Evolutionary conservation across 2,113 vertebrate genomes (phyloP).

Genomic region (Porphyrio hochstetteri): DNA sequence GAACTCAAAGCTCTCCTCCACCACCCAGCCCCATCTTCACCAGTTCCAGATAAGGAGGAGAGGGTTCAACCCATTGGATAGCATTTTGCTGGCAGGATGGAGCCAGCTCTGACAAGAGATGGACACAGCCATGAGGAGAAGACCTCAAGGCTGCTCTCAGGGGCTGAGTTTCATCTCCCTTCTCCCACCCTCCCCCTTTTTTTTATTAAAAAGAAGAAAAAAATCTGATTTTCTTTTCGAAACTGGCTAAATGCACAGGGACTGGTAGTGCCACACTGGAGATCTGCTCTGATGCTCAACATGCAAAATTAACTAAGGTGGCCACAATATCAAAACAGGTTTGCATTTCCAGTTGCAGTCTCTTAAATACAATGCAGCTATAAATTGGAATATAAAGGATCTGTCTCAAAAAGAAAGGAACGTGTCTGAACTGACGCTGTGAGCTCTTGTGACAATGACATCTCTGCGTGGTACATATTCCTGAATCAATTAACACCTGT

Average conservation of each 20-base stretch:
- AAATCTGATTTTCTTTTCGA: not conserved
- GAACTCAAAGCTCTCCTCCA: no score
- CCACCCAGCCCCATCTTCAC: no score
- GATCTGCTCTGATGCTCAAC: not conserved
- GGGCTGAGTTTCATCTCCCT: not conserved
- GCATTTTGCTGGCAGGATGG: rapidly evolving
- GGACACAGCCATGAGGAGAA: not conserved
- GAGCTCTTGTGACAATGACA: not conserved
- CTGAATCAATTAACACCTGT: not conserved
- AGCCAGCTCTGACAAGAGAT: not conserved
- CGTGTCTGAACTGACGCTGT: no score
- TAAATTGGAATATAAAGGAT: not conserved
- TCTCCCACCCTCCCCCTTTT: not conserved
- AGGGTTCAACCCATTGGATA: not conserved
- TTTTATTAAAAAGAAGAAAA: no score
- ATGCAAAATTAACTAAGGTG: not conserved
- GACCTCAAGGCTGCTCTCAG: not conserved
- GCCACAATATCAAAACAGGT: not conserved
- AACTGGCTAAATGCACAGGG: not conserved
- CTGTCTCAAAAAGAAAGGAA: not conserved
- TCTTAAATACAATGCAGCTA: not conserved
- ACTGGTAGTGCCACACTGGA: not conserved
- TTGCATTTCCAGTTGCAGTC: not conserved
- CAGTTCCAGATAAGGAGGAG: not conserved
- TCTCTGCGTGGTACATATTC: not conserved